Conservation (phyloP, 2,888 invertebrate species). For the Phyto melanocephala region DNA sequence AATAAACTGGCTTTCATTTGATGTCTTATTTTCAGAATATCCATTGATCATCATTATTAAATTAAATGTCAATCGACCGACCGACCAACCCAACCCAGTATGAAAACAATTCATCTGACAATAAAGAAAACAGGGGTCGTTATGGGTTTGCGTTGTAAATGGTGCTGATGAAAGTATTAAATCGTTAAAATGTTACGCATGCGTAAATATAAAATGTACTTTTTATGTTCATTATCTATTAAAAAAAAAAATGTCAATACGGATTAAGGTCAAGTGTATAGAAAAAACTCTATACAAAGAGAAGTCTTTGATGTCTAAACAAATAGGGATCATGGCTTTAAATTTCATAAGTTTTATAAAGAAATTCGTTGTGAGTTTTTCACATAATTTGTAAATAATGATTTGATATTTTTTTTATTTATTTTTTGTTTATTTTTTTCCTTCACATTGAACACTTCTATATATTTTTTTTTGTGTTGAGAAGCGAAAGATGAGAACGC, state of each 20-base stretch:
- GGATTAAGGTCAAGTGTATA: constrained; percentile 61
- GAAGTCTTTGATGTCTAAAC: constrained; percentile 34
- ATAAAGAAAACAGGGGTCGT: constrained; percentile 29
- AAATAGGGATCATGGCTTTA: constrained; percentile 38
- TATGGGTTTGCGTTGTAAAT: constrained; percentile 7
- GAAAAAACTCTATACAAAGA: not conserved
- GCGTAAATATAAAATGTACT: constrained; percentile 55
- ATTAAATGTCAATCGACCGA: not conserved
- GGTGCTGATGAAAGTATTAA: constrained; percentile 34
- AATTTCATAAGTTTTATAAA: not conserved
- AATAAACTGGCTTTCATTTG: constrained; percentile 46
- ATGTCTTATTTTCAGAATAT: constrained; percentile 21
- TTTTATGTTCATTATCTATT: constrained; percentile 41
- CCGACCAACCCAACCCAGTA: not conserved
- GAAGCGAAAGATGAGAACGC: constrained; percentile 30
- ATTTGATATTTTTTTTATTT: not conserved
- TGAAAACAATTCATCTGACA: constrained; percentile 1
- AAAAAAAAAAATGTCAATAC: constrained; percentile 38
- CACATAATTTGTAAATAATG: not conserved
- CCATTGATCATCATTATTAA: constrained; percentile 46
- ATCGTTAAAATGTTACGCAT: constrained; percentile 62
- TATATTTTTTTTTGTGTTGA: constrained; percentile 12
- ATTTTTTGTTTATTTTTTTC: not conserved
- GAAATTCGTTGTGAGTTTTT: constrained; percentile 45
- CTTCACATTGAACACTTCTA: not conserved